Percentiles rank a stretch among this genome's conserved stretches.
Evolutionary conservation across 2,888 invertebrate genomes (phyloP).

Genomic region (Drosophila demipolita): DNA sequence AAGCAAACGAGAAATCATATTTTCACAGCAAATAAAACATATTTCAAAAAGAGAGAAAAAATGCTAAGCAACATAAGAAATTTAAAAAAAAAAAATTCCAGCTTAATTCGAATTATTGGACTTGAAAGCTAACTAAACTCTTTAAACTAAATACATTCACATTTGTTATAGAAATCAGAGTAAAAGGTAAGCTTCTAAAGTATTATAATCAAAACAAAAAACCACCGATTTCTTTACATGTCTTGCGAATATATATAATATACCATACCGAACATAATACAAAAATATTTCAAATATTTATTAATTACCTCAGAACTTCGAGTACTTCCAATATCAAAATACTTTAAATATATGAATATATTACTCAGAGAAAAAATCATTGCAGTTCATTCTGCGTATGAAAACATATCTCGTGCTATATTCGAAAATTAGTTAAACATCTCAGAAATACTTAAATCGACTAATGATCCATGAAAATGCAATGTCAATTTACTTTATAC

Average conservation of each 20-base stretch:
- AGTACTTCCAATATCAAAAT: not conserved
- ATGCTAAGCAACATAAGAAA: not conserved
- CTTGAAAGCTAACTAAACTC: not conserved
- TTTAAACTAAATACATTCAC: not conserved
- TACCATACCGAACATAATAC: not conserved
- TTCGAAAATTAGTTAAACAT: not conserved
- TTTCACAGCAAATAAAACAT: conserved; percentile 2
- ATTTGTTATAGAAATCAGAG: not conserved
- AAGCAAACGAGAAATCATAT: not conserved
- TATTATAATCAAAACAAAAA: not conserved
- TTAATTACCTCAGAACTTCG: not conserved
- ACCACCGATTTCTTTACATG: not conserved
- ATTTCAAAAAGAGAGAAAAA: not conserved
- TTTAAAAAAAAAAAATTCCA: not conserved
- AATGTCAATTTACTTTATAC: not conserved
- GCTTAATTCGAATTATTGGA: not conserved
- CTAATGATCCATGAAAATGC: not conserved
- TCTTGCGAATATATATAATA: not conserved
- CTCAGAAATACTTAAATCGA: not conserved
- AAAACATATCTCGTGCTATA: too few species aligned
- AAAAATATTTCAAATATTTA: not conserved
- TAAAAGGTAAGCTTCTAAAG: not conserved
- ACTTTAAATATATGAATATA: not conserved
- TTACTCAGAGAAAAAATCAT: not conserved
- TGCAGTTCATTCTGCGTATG: not conserved